Base-by-base conservation (phyloP, 1,140 invertebrate species). In the Nilaparvata lugens region DNA sequence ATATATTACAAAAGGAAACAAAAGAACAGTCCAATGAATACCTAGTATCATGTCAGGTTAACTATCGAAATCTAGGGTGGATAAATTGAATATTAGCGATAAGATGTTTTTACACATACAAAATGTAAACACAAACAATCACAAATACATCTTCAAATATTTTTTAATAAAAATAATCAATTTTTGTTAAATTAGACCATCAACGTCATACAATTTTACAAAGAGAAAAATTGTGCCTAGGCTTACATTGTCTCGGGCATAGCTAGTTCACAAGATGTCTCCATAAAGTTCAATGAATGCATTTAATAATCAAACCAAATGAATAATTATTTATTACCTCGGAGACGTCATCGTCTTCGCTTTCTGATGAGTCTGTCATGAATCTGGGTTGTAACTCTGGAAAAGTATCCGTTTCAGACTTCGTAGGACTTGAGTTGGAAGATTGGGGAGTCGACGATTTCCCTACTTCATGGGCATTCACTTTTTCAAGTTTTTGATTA, bases 321-420 rank as follows among this genome's bases (percentile, higher is more conserved):
- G 1, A 35, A 25, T 54, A 48, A 6, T 48, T 48, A 16, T 4
- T 48, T 62, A 61, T 70, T 85, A 93, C 91, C 87, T 92, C 90
- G 69, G 89, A 92, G 74, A 91, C 88, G 77, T 90, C 91, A 74
- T 93, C 91, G 76, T 93, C 90, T 74, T 93, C 91, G 74, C 89
- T 93, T 79, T 90, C 89, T 66, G 89, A 93, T 75, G 89, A 84
- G 79, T 92, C 89, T 76, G 87, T 87, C 81, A 88, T 86, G 82
- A 86, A 89, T 81, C 83, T 84, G 67, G 87, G 83, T 76, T 85
- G 84, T 62, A 77, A 66, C 77, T 86, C 84, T 70, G 84, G 82
- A 78, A 85, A 84, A 73, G 83, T 86, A 78, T 87, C 84, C 73
- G 83, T 85, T 81, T 86, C 84, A 71, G 84, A 86, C 78, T 86